Evolutionary conservation across 2,113 vertebrate species (phyloP).

Genomic region (Cyphomyrus discorhynchus): DNA sequence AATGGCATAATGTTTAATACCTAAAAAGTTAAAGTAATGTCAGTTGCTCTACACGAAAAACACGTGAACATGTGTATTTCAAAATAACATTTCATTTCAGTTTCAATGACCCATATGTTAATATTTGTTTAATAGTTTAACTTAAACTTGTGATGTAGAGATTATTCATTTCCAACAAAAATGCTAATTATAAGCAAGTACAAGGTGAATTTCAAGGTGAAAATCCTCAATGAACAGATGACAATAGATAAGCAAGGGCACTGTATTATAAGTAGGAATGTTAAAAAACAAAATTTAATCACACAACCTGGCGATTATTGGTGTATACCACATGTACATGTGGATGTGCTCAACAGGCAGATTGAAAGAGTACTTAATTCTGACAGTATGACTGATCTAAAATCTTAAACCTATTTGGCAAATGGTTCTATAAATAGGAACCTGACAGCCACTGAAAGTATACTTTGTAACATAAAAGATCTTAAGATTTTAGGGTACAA

Average conservation of each 20-base stretch:
- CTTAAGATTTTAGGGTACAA: neutral
- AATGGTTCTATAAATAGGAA: neutral
- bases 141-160: neutral
- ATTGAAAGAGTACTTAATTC: too few relatives aligned
- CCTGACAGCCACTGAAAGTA: neutral
- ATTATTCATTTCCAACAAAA: neutral
- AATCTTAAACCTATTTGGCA: neutral
- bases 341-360: too few relatives aligned
- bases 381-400: neutral
- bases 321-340: too few relatives aligned
- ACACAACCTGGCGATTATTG: too few relatives aligned
- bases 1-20: neutral
- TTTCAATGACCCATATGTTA: neutral
- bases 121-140: neutral
- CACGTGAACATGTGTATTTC: neutral
- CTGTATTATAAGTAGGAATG: neutral
- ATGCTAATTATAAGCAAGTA: neutral
- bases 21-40: neutral
- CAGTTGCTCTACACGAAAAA: neutral
- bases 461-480: neutral
- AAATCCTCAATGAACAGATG: neutral
- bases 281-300: too few relatives aligned
- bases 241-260: neutral
- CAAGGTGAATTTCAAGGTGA: neutral
- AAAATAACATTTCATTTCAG: neutral